Base-by-base conservation (phyloP, 2,113 vertebrate species). In the Rhinogobius similis region DNA sequence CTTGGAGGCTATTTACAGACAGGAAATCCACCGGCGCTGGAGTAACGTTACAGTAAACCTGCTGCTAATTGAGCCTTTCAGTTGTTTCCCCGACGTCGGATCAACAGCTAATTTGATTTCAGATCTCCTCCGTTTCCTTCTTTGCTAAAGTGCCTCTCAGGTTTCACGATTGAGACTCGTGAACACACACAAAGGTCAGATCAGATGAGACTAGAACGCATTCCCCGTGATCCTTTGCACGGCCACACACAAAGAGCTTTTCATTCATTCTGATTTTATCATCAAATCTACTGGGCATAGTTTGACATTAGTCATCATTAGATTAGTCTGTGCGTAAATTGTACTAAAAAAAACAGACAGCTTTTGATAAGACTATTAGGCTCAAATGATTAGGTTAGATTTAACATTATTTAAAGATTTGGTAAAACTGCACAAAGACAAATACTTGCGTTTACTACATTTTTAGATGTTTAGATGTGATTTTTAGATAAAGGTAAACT, bases 11-110 rank as follows among this genome's bases (percentile, higher is more conserved):
- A n/a, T n/a, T n/a, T n/a, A n/a, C n/a, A n/a, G n/a, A n/a, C 59
- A 80, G 66, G 62, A 53, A 66, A 65, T 32, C 2, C 16, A 75
- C 56, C 32, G 64, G 13, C 55, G 68, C 72, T 39, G 27, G 67
- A 73, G 79, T 68, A 56, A 79, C 55, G 27, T 74, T 70, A 82
- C 65, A 76, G 67, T 69, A 82, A 20, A 59, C 62, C 48, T 52
- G 52, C 63, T 36, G 71, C 77, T 83, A 80, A 86, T 86, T 87
- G 62, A 76, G 13, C 68, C 48, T 1, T 16, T 78, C 81, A 76
- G 82, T 77, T 81, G 77, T 82, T 79, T 81, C 68, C 67, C 65
- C 61, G 16, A 52, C 70, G 84, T 86, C 70, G 79, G 72, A 76
- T 83, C 70, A 70, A 62, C 50, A 26, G 38, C 26, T 73, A 75